phyloP scores from a whole-genome alignment of 2,113 vertebrate species.

The Hypomesus transpacificus region DNA sequence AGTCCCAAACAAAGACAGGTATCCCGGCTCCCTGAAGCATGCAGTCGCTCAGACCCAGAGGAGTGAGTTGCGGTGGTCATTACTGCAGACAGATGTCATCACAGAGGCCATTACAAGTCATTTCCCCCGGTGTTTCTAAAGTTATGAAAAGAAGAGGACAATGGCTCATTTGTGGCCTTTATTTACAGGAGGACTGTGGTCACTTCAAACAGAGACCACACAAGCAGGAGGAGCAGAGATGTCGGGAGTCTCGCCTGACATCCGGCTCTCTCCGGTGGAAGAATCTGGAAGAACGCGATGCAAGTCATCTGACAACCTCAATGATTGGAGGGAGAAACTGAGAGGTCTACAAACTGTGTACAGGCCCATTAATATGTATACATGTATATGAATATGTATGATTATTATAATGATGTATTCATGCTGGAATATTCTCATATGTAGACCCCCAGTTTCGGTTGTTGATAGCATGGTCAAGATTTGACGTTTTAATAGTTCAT shows the following conservation, averaged over 20 bases:
- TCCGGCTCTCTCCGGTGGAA: neutral
- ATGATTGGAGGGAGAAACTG: too few relatives aligned
- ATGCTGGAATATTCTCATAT: too few relatives aligned
- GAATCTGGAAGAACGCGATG: neutral
- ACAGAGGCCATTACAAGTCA: slow-evolving; percentile 38
- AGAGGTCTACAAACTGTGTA: neutral
- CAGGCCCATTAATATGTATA: neutral
- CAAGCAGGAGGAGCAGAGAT: neutral
- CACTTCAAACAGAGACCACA: slow-evolving; percentile 56
- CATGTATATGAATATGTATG: neutral
- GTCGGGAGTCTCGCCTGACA: neutral
- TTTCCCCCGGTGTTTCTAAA: slow-evolving; percentile 40
- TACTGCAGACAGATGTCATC: slow-evolving; percentile 38
- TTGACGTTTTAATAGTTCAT: too few relatives aligned
- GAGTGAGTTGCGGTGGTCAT: slow-evolving; percentile 27
- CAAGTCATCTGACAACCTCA: neutral
- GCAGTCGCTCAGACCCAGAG: slow-evolving; percentile 31
- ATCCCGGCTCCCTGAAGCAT: slow-evolving; percentile 30
- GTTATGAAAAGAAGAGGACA: slow-evolving; percentile 39
- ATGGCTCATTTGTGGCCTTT: slow-evolving; percentile 52
- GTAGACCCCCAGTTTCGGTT: too few relatives aligned
- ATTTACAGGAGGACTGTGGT: slow-evolving; percentile 38
- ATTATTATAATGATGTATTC: neutral
- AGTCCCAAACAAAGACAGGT: slow-evolving; percentile 56
- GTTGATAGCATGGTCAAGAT: too few relatives aligned